A percentile compares a stretch with the other conserved stretches of the same genome.
Evolutionary conservation across 1,140 invertebrate species (phyloP).

Genomic region (Bombus terrestris): DNA sequence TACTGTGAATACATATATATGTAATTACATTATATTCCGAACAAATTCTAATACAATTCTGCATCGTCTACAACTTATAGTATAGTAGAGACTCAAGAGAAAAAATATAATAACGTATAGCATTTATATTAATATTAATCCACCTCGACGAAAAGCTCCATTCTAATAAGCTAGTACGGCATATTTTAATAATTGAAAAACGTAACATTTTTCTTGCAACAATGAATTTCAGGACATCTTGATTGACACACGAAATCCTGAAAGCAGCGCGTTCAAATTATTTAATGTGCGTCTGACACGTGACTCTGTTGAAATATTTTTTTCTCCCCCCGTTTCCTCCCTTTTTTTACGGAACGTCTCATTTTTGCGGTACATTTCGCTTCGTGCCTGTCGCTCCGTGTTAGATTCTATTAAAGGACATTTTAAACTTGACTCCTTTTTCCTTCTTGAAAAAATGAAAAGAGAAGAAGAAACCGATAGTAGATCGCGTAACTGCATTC

Average conservation of each 20-base stretch:
- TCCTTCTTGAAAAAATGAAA: too few relatives aligned
- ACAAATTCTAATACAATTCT: background rate
- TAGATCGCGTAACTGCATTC: background rate
- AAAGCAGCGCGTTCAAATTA: slow-evolving; percentile 16
- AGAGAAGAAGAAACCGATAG: background rate
- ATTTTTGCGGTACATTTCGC: background rate
- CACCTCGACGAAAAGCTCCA: background rate
- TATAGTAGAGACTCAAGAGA: background rate
- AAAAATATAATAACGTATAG: background rate
- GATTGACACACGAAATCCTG: slow-evolving; percentile 19
- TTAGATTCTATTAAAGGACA: slow-evolving; percentile 14
- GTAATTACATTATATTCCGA: background rate
- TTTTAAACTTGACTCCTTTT: slow-evolving; percentile 4
- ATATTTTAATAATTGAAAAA: background rate
- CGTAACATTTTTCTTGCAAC: background rate
- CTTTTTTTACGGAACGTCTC: background rate
- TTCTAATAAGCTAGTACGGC: background rate
- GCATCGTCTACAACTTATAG: too few relatives aligned
- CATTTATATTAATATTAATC: background rate
- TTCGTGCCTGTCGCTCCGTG: slow-evolving; percentile 4
- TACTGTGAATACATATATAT: too few relatives aligned
- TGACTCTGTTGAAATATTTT: slow-evolving; percentile 25
- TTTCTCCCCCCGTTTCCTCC: background rate
- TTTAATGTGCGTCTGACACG: slow-evolving; percentile 8
- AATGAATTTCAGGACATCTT: background rate